Percentiles rank a stretch among this genome's conserved stretches.
Evolutionary conservation across 2,888 invertebrate species (phyloP).

Genomic region (Macrophya alboannulata): DNA sequence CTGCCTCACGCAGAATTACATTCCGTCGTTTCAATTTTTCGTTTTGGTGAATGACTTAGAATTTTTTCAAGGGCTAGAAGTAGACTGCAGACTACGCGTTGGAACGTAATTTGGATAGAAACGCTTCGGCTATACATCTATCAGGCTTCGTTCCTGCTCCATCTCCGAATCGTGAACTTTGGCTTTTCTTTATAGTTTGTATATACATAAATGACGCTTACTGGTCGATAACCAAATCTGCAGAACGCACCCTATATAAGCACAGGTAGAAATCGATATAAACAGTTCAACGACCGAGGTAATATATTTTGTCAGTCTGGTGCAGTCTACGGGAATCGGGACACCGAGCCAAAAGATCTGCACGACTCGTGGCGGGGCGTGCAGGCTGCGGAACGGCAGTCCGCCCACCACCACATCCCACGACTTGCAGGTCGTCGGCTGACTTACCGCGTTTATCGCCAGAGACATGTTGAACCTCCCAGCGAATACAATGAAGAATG

Average conservation of each 20-base stretch:
- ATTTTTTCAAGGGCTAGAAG: background rate
- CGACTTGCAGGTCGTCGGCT: background rate
- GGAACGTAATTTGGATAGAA: background rate
- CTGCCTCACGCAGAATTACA: conserved; percentile 2
- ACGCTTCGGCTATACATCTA: background rate
- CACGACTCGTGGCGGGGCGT: too few relatives aligned
- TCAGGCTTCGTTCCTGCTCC: background rate
- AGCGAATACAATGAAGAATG: conserved; percentile 26
- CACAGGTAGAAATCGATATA: background rate
- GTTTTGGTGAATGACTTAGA: background rate
- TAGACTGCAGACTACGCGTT: background rate
- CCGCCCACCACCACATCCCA: conserved; percentile 37
- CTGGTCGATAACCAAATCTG: background rate
- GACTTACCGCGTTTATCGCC: background rate
- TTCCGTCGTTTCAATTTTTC: background rate
- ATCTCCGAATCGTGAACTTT: background rate
- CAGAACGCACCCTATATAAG: background rate
- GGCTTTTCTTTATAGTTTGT: background rate
- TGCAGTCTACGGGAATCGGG: background rate
- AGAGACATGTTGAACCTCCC: background rate
- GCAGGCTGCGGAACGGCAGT: too few relatives aligned
- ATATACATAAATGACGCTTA: background rate
- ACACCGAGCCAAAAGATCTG: conserved; percentile 25
- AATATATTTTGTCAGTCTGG: conserved; percentile 19
- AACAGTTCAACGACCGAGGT: background rate